These are phyloP conservation scores for Lasius platythorax DNA, from an alignment of 2,888 invertebrate species.

Conservation along the genomic window DNA sequence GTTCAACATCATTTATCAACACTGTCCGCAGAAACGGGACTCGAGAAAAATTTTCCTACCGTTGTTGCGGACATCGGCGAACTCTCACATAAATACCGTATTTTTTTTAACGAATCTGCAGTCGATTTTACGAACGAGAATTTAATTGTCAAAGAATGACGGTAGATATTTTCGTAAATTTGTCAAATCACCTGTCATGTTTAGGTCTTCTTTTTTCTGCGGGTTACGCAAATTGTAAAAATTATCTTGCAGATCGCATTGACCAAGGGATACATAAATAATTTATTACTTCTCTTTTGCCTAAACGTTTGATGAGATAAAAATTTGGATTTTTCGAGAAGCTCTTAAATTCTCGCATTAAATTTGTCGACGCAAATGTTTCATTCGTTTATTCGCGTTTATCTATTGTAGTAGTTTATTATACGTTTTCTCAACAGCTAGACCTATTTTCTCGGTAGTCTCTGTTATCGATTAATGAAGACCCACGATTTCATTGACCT, in stretches of 20 bases:
- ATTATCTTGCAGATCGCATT: not conserved
- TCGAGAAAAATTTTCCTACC: constrained; percentile 11
- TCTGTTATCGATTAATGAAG: constrained; percentile 73
- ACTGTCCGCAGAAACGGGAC: not conserved
- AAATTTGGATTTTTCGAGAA: not conserved
- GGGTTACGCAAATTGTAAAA: not conserved
- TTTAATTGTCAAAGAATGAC: not conserved
- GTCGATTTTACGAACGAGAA: not conserved
- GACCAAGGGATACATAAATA: too few species aligned
- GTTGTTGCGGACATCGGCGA: not conserved
- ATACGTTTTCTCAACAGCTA: not conserved
- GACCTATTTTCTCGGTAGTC: constrained; percentile 61
- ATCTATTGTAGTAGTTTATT: not conserved
- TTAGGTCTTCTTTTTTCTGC: not conserved
- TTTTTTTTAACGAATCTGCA: not conserved
- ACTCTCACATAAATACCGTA: not conserved
- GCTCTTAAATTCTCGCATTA: not conserved
- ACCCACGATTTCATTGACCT: constrained; percentile 57
- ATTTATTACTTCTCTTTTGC: not conserved
- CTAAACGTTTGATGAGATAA: not conserved
- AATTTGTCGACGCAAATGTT: not conserved
- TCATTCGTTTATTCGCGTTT: not conserved
- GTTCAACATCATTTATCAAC: constrained; percentile 1
- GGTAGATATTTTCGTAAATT: not conserved
- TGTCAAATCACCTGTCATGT: not conserved